Percentiles rank a stretch among this genome's conserved stretches.
Evolutionary conservation across 2,113 vertebrate species (phyloP).

Genomic region (Strix aluco): DNA sequence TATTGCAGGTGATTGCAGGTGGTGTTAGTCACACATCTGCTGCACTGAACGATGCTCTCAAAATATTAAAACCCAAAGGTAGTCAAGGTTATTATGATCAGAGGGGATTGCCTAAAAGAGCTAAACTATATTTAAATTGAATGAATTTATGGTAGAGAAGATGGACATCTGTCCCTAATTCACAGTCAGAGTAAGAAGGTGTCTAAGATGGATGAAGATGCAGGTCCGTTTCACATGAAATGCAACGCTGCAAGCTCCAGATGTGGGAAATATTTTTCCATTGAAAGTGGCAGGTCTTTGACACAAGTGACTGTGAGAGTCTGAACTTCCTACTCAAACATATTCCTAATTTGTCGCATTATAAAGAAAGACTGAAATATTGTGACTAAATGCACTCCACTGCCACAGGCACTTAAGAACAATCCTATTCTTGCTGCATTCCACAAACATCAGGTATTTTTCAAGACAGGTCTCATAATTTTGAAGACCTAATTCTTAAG

Average conservation of each 20-base stretch:
- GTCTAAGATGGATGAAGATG: not conserved
- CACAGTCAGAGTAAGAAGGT: not conserved
- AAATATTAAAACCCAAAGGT: not conserved
- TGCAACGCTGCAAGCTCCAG: not conserved
- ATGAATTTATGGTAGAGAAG: not conserved
- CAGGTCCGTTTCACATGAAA: not conserved
- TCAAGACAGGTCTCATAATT: not conserved
- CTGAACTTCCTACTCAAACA: not conserved
- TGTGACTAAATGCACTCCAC: not conserved
- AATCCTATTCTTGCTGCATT: not conserved
- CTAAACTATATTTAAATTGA: not conserved
- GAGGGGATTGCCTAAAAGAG: not conserved
- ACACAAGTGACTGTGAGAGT: not conserved
- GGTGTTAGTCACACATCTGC: not conserved
- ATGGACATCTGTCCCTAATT: not conserved
- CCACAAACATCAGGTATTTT: not conserved
- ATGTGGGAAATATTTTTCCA: not conserved
- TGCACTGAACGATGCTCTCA: not conserved
- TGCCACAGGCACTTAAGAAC: not conserved
- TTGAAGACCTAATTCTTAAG: not conserved
- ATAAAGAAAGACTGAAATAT: not conserved
- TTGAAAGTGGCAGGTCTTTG: not conserved
- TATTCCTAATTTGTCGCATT: not conserved
- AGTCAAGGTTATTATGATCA: not conserved
- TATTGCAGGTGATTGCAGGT: not conserved